phyloP scores from a whole-genome alignment of 2,888 invertebrate species.

The Papilio demoleus region DNA sequence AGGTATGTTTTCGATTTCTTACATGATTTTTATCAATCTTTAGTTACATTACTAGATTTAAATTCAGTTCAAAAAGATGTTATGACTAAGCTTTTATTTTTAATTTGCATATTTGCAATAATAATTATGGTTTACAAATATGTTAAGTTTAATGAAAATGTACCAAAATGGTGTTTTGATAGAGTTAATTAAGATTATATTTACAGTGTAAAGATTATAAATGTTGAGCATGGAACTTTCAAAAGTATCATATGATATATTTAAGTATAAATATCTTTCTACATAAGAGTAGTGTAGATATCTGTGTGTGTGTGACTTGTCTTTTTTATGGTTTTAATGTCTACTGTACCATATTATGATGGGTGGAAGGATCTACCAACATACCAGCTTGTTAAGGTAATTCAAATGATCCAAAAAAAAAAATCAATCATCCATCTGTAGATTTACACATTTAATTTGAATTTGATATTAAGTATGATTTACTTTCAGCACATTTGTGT shows the following conservation, averaged over 20 bases:
- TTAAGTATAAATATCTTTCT: slow-evolving; percentile 44
- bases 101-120: slow-evolving; percentile 45
- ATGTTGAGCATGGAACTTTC: slow-evolving; percentile 50
- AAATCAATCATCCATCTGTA: slow-evolving; percentile 71
- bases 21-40: slow-evolving; percentile 3
- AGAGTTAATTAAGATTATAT: slow-evolving; percentile 21
- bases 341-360: slow-evolving; percentile 80
- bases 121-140: not conserved
- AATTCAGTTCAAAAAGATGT: slow-evolving; percentile 27
- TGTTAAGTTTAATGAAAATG: not conserved
- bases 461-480: slow-evolving; percentile 21
- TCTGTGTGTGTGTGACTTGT: slow-evolving; percentile 80
- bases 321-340: slow-evolving; percentile 81
- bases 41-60: slow-evolving; percentile 30
- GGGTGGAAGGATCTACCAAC: slow-evolving; percentile 86
- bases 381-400: slow-evolving; percentile 87
- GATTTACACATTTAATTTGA: slow-evolving; percentile 73
- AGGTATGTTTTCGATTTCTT: slow-evolving; percentile 84
- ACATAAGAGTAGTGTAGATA: slow-evolving; percentile 63
- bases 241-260: slow-evolving; percentile 41
- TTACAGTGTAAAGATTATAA: slow-evolving; percentile 32
- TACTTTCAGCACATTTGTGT: slow-evolving; percentile 28
- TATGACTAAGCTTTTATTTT: slow-evolving; percentile 42
- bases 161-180: not conserved
- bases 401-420: slow-evolving; percentile 63